Base-by-base conservation (phyloP, 2,888 invertebrate genomes). In the Galerucella pusilla region DNA sequence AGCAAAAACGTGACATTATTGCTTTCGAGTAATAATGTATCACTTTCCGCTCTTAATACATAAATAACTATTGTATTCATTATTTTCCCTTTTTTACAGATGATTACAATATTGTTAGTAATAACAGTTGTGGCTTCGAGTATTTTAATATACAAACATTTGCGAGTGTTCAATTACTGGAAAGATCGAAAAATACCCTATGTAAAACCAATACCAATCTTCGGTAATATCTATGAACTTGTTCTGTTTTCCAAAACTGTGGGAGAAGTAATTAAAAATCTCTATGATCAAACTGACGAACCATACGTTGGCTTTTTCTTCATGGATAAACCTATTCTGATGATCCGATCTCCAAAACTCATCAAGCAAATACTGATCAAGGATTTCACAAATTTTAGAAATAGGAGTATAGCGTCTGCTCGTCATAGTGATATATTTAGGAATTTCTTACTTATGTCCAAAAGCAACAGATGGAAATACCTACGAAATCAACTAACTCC, bases 401-500 rank as follows among this genome's bases (percentile, higher is more conserved):
- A 90, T 77, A 85, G 90, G 75, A 87, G 87, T 54, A 85, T 89
- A 2, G 74, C 87, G 45, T 85, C 88, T 52, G 86, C 86, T 0
- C 86, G 87, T 60, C 86, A 86, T 71, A 88, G 89, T 76, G 86
- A 87, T 9, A 83, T 88, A 14, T 85, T 86, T 0, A 84, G 87
- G 78, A 86, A 86, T 69, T 86, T 87, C 81, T 77, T 89, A 54
- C 85, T 90, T 75, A 85, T 88, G 2, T 78, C 88, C 69, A 88
- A 87, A 74, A 89, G 89, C 71, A 88, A 88, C 0, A 87, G 88
- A 2, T 91, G 91, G 91, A 90, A 88, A 80, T 85, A 85, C 59
- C 81, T 90, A 16, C 85, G 91, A 28, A 81, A 87, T 0, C 90
- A 90, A 78, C 83, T 91, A 49, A 88, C 90, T 0, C 91, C 91